Conservation (phyloP, 2,888 invertebrate species). For the Papilio protenor region DNA sequence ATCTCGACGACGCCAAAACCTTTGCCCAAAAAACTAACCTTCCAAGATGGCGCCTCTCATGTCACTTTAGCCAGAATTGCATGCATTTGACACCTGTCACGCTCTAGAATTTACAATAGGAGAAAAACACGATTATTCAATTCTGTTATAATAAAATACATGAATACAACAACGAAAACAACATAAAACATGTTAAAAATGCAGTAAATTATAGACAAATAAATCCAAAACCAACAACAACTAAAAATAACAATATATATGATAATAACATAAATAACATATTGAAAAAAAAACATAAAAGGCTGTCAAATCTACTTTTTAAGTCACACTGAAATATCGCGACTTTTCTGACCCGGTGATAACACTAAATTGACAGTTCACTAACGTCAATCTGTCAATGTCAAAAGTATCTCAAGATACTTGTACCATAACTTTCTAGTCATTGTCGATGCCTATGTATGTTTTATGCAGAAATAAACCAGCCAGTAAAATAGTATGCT, state of each 20-base stretch:
- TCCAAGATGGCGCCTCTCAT: constrained; percentile 73
- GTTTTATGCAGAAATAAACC: too few species aligned
- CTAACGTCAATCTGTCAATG: too few species aligned
- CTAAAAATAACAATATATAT: constrained; percentile 28
- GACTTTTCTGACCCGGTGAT: neutral
- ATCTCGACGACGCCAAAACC: constrained; percentile 46
- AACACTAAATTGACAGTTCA: neutral
- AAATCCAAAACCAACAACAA: constrained; percentile 46
- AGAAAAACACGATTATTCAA: constrained; percentile 44
- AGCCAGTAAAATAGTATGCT: too few species aligned
- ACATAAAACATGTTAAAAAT: constrained; percentile 12
- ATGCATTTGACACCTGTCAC: constrained; percentile 81
- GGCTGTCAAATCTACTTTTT: neutral
- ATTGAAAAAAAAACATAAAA: constrained; percentile 21
- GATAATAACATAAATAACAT: neutral
- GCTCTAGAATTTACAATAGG: constrained; percentile 77
- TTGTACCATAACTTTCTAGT: too few species aligned
- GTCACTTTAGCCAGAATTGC: constrained; percentile 74
- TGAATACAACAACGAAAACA: constrained; percentile 26
- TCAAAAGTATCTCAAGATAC: too few species aligned
- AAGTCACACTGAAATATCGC: neutral
- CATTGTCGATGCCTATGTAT: too few species aligned
- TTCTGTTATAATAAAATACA: constrained; percentile 17
- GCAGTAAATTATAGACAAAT: constrained; percentile 36
- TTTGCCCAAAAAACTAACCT: constrained; percentile 77